phyloP scores from a whole-genome alignment of 2,888 invertebrate genomes.

The Papilio gigon region DNA sequence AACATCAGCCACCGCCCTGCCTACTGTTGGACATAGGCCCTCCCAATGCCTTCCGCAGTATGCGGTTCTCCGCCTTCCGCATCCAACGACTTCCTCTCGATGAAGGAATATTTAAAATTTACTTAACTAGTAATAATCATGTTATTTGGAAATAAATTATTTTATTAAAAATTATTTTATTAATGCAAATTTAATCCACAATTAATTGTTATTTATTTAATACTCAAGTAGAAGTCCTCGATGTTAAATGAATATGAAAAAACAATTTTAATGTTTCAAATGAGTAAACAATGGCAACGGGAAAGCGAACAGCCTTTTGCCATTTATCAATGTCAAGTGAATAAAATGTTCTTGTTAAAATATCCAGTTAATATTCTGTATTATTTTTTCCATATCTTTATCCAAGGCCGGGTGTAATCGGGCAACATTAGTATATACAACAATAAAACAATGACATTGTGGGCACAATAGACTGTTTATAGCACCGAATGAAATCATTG shows the following conservation, averaged over 20 bases:
- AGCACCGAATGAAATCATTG: constrained; percentile 25
- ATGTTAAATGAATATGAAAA: background rate
- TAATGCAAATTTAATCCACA: background rate
- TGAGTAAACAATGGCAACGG: constrained; percentile 10
- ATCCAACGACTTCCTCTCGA: no score
- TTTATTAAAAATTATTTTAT: no score
- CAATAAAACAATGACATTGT: constrained; percentile 31
- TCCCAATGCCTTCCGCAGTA: no score
- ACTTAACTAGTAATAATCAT: no score
- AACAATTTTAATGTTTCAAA: background rate
- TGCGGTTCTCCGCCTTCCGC: no score
- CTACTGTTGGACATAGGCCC: no score
- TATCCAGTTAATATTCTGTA: constrained; percentile 19
- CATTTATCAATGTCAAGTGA: constrained; percentile 33
- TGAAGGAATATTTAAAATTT: no score
- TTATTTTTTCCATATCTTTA: constrained; percentile 15
- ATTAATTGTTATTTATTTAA: background rate
- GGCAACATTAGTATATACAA: constrained; percentile 25
- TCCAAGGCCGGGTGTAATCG: constrained; percentile 32
- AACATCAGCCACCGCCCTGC: no score
- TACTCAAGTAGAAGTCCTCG: background rate
- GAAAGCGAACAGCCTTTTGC: constrained; percentile 16
- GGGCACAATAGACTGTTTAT: constrained; percentile 24
- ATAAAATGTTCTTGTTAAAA: constrained; percentile 29
- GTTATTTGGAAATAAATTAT: no score